A percentile compares a stretch with the other conserved stretches of the same genome.
These are phyloP conservation scores for Nomada ferruginata DNA, from an alignment of 2,888 invertebrate genomes.

Conservation along the genomic window DNA sequence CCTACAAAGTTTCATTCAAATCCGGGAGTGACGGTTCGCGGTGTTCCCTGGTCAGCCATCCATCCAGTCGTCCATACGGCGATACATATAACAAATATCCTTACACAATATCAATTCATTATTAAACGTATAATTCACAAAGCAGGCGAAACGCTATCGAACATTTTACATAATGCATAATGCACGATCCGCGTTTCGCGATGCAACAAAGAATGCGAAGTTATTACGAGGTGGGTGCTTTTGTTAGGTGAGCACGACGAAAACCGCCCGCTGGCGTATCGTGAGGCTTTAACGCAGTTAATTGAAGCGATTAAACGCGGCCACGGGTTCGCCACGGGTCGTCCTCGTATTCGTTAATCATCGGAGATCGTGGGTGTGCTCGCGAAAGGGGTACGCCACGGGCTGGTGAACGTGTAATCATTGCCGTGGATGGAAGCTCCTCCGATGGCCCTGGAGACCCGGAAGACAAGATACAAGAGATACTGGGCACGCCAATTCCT, in stretches of 20 bases:
- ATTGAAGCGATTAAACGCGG: slow-evolving; percentile 74
- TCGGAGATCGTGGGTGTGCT: slow-evolving; percentile 49
- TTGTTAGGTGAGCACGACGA: slow-evolving; percentile 40
- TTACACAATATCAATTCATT: too few relatives aligned
- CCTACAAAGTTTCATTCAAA: too few relatives aligned
- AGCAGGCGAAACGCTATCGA: background rate
- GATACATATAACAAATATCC: too few relatives aligned
- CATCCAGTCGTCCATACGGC: too few relatives aligned
- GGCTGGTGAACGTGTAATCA: slow-evolving; percentile 45
- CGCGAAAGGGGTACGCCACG: background rate
- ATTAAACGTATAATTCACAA: too few relatives aligned
- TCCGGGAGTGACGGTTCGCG: too few relatives aligned
- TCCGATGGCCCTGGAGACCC: slow-evolving; percentile 32
- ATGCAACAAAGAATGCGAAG: slow-evolving; percentile 12
- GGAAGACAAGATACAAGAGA: slow-evolving; percentile 51
- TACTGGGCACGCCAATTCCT: slow-evolving; percentile 28
- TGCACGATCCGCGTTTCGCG: background rate
- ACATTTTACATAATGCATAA: background rate
- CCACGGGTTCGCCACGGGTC: slow-evolving; percentile 55
- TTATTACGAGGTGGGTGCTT: slow-evolving; percentile 26
- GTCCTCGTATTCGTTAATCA: slow-evolving; percentile 67
- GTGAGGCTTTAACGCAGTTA: slow-evolving; percentile 59
- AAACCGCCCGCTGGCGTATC: slow-evolving; percentile 31
- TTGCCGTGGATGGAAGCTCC: slow-evolving; percentile 23
- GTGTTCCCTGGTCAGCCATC: too few relatives aligned